These are phyloP conservation scores for Rhamphomyia laevipes DNA, from an alignment of 2,888 invertebrate species.

Conservation along the genomic window DNA sequence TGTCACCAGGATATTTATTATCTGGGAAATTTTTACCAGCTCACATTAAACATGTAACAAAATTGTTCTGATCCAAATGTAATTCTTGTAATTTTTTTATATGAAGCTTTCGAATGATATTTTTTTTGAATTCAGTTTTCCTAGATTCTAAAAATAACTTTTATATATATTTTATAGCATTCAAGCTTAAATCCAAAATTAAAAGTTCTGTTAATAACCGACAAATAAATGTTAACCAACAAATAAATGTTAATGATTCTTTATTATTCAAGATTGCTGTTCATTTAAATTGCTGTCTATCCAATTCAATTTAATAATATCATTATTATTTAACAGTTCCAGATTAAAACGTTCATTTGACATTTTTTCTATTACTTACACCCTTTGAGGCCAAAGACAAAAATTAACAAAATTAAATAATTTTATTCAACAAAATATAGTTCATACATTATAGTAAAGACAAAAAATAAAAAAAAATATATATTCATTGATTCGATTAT, in stretches of 20 bases:
- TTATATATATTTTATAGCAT: neutral
- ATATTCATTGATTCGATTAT: no score
- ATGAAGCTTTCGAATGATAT: no score
- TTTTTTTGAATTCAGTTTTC: no score
- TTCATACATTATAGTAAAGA: no score
- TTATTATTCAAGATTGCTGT: neutral
- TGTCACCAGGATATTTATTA: conserved; percentile 33
- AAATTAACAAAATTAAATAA: no score
- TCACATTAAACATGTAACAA: conserved; percentile 36
- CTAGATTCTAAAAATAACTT: neutral
- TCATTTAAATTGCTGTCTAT: neutral
- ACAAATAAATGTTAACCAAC: no score
- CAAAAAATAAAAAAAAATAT: no score
- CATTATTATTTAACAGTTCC: neutral
- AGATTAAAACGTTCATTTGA: neutral
- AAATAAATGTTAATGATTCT: neutral
- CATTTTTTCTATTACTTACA: no score
- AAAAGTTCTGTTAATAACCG: no score
- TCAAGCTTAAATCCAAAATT: neutral
- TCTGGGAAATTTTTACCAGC: conserved; percentile 35
- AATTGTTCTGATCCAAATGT: conserved; percentile 32
- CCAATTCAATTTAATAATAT: neutral
- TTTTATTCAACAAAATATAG: no score
- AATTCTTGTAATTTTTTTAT: neutral
- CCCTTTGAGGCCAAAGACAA: no score